Percentiles rank a stretch among this genome's conserved stretches.
Conservation (phyloP, 92 coral and sea anemone genomes). For the Pocillopora grandis region DNA sequence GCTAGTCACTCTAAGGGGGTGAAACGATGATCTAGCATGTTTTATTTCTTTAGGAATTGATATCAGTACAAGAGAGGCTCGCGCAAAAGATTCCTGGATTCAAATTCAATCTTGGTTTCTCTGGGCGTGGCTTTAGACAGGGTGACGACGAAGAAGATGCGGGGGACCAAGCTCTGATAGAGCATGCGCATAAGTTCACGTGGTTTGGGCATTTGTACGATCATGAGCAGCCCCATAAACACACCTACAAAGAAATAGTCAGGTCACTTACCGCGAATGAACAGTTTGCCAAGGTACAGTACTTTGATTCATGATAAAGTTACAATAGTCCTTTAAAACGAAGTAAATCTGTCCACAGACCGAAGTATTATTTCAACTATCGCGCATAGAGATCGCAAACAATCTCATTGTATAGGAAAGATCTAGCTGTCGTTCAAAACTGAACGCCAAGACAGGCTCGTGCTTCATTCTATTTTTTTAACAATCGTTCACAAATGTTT, state of each 20-base stretch:
- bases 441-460: too few relatives aligned
- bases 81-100: slow-evolving; percentile 84
- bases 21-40: background rate
- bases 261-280: slow-evolving; percentile 76
- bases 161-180: slow-evolving; percentile 82
- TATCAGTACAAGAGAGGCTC: slow-evolving; percentile 75
- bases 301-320: too few relatives aligned
- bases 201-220: slow-evolving; percentile 97
- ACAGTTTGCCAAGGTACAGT: slow-evolving; percentile 83
- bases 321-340: too few relatives aligned
- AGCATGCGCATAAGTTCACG: slow-evolving; percentile 81
- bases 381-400: too few relatives aligned
- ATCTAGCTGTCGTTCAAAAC: too few relatives aligned
- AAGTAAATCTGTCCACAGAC: too few relatives aligned
- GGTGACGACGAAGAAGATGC: slow-evolving; percentile 87
- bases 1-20: too few relatives aligned
- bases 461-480: too few relatives aligned
- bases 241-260: slow-evolving; percentile 68
- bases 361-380: too few relatives aligned
- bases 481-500: too few relatives aligned
- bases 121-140: slow-evolving; percentile 85
- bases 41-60: slow-evolving; percentile 61
- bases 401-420: too few relatives aligned
- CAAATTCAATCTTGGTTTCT: slow-evolving; percentile 91
- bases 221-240: slow-evolving; percentile 94